Conservation (phyloP, 2,888 invertebrate genomes). For the Agrypnus murinus region DNA sequence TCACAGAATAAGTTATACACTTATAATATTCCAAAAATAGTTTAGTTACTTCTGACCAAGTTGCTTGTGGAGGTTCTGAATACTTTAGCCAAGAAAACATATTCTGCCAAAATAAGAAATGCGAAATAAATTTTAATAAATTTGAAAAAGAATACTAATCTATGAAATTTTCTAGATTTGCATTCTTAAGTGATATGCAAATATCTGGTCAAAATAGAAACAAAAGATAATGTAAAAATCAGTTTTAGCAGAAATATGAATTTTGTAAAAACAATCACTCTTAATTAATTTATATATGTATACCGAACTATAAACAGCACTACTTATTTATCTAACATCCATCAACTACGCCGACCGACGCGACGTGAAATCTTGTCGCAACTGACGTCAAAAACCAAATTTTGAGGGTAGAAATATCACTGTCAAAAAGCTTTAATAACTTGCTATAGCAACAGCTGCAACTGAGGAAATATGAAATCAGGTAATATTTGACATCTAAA, state of each 20-base stretch:
- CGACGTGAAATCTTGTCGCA: conserved; percentile 35
- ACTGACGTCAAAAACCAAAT: conserved; percentile 54
- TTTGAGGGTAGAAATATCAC: conserved; percentile 57
- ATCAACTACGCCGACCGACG: conserved; percentile 8
- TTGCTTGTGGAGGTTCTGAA: conserved; percentile 71
- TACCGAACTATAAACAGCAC: conserved; percentile 9
- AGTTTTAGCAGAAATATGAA: no score
- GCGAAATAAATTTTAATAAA: conserved; percentile 50
- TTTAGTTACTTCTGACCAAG: conserved; percentile 73
- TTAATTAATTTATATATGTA: not conserved
- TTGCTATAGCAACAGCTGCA: conserved; percentile 66
- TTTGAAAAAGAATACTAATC: no score
- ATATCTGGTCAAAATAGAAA: no score
- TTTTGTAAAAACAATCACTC: no score
- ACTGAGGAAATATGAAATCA: conserved; percentile 66
- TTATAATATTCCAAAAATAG: conserved; percentile 75
- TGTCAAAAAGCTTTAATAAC: conserved; percentile 59
- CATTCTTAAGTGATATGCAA: no score
- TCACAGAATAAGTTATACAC: conserved; percentile 79
- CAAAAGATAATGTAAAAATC: no score
- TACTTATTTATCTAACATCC: conserved; percentile 6
- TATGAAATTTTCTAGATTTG: no score
- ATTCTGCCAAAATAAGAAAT: conserved; percentile 47
- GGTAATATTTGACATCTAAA: conserved; percentile 70
- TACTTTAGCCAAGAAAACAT: conserved; percentile 69